A percentile compares a stretch with the other conserved stretches of the same genome.
phyloP scores from a whole-genome alignment of 1,140 invertebrate genomes.

The Drosophila kepulauana region DNA sequence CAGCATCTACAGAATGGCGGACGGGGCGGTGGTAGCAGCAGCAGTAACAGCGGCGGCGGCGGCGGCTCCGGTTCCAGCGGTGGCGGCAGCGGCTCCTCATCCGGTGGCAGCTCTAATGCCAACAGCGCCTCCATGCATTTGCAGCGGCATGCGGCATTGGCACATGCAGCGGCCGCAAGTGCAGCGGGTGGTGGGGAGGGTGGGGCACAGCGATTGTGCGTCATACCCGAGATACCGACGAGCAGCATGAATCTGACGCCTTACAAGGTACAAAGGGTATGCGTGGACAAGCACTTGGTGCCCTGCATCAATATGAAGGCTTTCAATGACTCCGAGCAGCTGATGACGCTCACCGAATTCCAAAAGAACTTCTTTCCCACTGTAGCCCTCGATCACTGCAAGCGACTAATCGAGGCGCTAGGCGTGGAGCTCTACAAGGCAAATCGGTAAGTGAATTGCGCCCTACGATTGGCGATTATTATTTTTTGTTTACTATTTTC shows the following conservation, averaged over 20 bases:
- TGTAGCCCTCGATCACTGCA: constrained; percentile 89
- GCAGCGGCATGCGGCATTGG: constrained; percentile 84
- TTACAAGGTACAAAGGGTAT: constrained; percentile 91
- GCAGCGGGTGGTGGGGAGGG: constrained; percentile 63
- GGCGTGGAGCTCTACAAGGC: constrained; percentile 92
- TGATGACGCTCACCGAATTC: constrained; percentile 93
- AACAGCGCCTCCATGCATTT: constrained; percentile 81
- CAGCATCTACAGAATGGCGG: constrained; percentile 64
- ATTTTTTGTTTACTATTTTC: too few relatives aligned
- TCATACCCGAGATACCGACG: constrained; percentile 79
- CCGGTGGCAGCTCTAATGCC: constrained; percentile 47
- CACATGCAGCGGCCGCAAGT: constrained; percentile 59
- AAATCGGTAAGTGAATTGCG: constrained; percentile 89
- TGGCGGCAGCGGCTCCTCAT: neutral
- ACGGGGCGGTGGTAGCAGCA: constrained; percentile 55
- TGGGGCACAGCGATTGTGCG: constrained; percentile 65
- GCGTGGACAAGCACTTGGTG: constrained; percentile 92
- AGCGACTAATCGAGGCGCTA: constrained; percentile 92
- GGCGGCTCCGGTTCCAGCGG: constrained; percentile 53
- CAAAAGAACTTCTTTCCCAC: constrained; percentile 92
- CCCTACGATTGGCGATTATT: too few relatives aligned
- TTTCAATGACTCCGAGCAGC: constrained; percentile 91
- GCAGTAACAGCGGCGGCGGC: constrained; percentile 28
- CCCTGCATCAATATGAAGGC: constrained; percentile 95
- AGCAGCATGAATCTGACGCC: constrained; percentile 72